Percentiles rank a stretch among this genome's conserved stretches.
Conservation (phyloP, 1,140 invertebrate genomes). For the Diprion similis region DNA sequence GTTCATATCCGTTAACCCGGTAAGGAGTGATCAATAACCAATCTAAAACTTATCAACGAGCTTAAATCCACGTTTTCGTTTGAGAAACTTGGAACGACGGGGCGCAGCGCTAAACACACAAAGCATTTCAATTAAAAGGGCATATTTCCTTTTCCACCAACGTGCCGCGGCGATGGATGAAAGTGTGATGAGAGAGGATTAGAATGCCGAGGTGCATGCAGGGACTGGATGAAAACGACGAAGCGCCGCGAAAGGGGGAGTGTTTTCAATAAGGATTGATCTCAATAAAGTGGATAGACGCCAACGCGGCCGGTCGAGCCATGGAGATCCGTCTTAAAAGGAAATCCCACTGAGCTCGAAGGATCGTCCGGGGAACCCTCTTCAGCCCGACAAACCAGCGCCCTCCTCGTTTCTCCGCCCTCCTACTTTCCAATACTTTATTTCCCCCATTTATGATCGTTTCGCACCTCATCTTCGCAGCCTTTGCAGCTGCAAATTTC, state of each 20-base stretch:
- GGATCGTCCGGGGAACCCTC: background rate
- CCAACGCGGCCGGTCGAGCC: constrained; percentile 16
- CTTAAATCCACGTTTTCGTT: constrained; percentile 21
- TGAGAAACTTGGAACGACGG: constrained; percentile 8
- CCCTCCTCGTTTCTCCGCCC: background rate
- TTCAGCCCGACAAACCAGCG: background rate
- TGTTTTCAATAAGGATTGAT: constrained; percentile 32
- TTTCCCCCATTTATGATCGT: background rate
- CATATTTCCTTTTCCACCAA: constrained; percentile 22
- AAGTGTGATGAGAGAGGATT: constrained; percentile 2
- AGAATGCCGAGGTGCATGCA: background rate
- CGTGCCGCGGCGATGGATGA: background rate
- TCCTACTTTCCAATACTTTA: background rate
- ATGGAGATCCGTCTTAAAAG: constrained; percentile 22
- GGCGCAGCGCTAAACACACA: constrained; percentile 21
- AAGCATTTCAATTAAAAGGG: constrained; percentile 35
- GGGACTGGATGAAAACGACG: background rate
- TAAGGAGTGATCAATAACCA: constrained; percentile 33
- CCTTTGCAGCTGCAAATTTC: constrained; percentile 7
- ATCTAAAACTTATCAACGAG: constrained; percentile 32
- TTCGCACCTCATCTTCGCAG: background rate
- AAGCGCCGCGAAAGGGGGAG: background rate
- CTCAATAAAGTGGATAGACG: constrained; percentile 33
- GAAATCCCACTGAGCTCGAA: constrained; percentile 9
- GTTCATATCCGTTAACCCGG: background rate